Percentiles rank a stretch among this genome's conserved stretches.
These are phyloP conservation scores for Daboia siamensis DNA, from an alignment of 2,113 vertebrate species.

Conservation along the genomic window DNA sequence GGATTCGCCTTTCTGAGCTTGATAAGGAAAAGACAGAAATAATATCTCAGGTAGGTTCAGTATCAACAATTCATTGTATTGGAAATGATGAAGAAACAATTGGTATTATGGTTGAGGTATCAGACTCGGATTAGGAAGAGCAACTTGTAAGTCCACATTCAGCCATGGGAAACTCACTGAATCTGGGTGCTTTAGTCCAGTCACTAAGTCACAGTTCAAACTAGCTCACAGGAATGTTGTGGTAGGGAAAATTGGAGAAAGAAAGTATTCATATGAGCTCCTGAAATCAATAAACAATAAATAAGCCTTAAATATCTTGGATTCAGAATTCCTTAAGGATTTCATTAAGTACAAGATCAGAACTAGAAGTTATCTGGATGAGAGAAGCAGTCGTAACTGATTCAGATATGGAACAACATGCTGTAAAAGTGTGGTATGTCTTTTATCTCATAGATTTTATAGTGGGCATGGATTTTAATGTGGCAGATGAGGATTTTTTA, in stretches of 20 bases:
- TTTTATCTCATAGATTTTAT: neutral
- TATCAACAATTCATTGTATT: neutral
- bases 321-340: neutral
- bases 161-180: neutral
- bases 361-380: neutral
- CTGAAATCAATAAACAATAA: neutral
- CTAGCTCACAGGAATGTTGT: neutral
- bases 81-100: neutral
- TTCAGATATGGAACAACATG: neutral
- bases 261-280: neutral
- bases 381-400: neutral
- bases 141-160: neutral
- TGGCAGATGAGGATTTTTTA: neutral
- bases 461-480: neutral
- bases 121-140: neutral
- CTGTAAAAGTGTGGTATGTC: neutral
- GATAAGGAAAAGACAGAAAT: slow-evolving; percentile 77
- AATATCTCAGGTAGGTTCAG: slow-evolving; percentile 65
- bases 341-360: neutral
- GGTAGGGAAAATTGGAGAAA: neutral
- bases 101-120: neutral
- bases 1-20: slow-evolving; percentile 77
- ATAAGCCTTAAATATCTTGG: neutral
- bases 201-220: neutral
- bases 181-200: neutral